These are phyloP conservation scores for Leptestheria dahalacensis DNA, from an alignment of 1,140 invertebrate genomes.

Conservation along the genomic window DNA sequence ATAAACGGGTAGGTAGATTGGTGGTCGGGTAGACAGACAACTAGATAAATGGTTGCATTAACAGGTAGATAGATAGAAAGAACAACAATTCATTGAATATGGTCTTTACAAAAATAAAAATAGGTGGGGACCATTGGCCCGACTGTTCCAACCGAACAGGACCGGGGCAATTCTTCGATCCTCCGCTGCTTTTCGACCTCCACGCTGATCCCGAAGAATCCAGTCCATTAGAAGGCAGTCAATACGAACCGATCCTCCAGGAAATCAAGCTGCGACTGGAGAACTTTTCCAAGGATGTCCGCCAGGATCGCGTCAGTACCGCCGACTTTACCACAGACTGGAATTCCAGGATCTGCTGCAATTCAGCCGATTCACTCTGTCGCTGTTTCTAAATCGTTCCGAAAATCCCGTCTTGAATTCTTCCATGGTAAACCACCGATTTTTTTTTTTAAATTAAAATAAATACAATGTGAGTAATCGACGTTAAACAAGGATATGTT, in stretches of 20 bases:
- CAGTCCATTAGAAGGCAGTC: slow-evolving; percentile 9
- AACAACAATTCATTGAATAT: too few species aligned
- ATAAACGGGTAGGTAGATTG: too few species aligned
- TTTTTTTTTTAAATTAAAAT: too few species aligned
- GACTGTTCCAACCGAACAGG: slow-evolving; percentile 11
- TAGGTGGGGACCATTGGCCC: slow-evolving; percentile 12
- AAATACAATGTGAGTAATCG: too few species aligned
- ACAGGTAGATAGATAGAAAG: too few species aligned
- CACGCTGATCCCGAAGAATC: slow-evolving; percentile 15
- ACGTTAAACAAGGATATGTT: too few species aligned
- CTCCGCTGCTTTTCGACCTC: slow-evolving; percentile 18
- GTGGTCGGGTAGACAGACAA: too few species aligned
- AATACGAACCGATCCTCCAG: neutral
- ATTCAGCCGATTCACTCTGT: slow-evolving; percentile 9
- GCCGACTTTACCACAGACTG: slow-evolving; percentile 12
- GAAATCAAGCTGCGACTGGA: neutral
- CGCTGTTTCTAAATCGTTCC: slow-evolving; percentile 14
- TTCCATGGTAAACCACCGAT: too few species aligned
- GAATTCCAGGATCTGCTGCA: slow-evolving; percentile 15
- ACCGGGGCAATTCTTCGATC: slow-evolving; percentile 5
- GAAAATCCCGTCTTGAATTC: neutral
- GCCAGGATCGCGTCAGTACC: slow-evolving; percentile 8
- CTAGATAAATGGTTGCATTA: too few species aligned
- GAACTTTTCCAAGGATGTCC: neutral
- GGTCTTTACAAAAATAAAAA: too few species aligned